Evolutionary conservation across 2,888 invertebrate species (phyloP), one percentile per base, ranked within the genome.

Genomic region (Xanthia togata): DNA sequence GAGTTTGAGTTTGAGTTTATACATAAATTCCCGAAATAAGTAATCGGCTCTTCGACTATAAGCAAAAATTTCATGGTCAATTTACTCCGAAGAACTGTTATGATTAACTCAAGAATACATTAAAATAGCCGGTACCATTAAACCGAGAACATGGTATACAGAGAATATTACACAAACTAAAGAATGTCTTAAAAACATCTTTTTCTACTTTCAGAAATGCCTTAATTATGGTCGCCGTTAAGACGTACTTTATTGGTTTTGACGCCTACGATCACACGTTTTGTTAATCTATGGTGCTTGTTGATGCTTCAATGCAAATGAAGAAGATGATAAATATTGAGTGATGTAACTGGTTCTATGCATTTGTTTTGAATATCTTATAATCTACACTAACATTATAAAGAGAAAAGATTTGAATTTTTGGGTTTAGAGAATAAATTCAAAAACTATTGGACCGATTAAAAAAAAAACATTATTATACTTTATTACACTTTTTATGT

Each of bases 71-170:
- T 90, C 89, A 90, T 89, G 90, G 85, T 88, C 89, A 89, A 90
- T 91, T 90, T 86, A 88, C 87, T 83, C 70, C 70, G 50, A 83
- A 84, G 82, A 88, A 90, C 87, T 87, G 89, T 89, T 90, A 89
- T 85, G 87, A 89, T 90, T 86, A 86, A 86, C 82, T 81, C 74
- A 70, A 80, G 75, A 83, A 81, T 70, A 76, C 55, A 81, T 83
- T 86, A 81, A 81, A 78, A 78, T 64, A 35, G 47, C 78, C 69
- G 35, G 65, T 69, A 79, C 50, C 69, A 76, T 81, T 73, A 72
- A 60, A 85, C 50, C 47, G 65, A 78, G 78, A 85, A 72, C 65
- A 83, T 79, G 62, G 78, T 82, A 70, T 73, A 57, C 53, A 76
- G 50, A 76, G 50, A 75, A 69, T 67, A 72, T 79, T 79, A 87